Conservation (phyloP, 2,113 vertebrate genomes). For the Leuciscus idus region DNA sequence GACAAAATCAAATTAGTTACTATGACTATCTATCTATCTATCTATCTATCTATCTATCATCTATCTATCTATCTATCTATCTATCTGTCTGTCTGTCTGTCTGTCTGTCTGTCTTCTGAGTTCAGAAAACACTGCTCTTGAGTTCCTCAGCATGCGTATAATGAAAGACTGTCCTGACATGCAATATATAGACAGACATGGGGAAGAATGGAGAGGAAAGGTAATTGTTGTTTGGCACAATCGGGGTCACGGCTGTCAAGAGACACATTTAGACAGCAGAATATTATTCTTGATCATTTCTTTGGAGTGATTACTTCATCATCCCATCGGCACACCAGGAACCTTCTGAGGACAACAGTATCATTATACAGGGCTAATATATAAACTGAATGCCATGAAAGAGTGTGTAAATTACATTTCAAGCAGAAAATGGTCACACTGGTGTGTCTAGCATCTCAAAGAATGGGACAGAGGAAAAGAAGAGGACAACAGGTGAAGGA, state of each 20-base stretch:
- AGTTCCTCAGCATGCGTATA: background rate
- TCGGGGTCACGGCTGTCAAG: conserved; percentile 44
- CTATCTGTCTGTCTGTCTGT: background rate
- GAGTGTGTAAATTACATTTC: background rate
- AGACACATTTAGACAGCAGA: conserved; percentile 31
- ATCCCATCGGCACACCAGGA: background rate
- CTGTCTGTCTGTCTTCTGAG: background rate
- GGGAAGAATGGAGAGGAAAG: conserved; percentile 10
- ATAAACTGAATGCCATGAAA: background rate
- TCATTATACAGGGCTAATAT: conserved; percentile 5
- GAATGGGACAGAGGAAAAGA: background rate
- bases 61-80: no score
- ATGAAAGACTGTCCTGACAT: conserved; percentile 22
- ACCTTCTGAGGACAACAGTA: background rate
- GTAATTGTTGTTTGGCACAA: conserved; percentile 47
- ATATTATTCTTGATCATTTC: conserved; percentile 45
- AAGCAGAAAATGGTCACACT: background rate
- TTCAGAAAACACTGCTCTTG: no score
- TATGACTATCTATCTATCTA: background rate
- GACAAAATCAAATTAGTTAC: no score
- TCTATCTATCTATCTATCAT: no score
- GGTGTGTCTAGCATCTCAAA: background rate
- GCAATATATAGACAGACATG: conserved; percentile 25
- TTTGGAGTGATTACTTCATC: conserved; percentile 30
- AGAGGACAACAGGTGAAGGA: background rate